phyloP scores from a whole-genome alignment of 2,113 vertebrate genomes.

The Dipodomys spectabilis region DNA sequence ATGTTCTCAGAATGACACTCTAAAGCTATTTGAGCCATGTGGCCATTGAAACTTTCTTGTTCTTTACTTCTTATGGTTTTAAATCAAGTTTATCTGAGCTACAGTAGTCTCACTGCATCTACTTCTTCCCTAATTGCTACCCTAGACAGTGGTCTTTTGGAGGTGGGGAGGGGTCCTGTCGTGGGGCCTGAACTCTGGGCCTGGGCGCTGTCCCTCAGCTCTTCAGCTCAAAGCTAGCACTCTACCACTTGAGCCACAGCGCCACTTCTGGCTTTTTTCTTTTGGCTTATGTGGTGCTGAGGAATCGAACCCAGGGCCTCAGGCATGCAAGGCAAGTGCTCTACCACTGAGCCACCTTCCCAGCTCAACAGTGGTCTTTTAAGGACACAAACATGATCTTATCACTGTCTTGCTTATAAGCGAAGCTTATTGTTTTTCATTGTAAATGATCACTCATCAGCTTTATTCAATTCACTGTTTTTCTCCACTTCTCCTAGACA shows the following conservation, averaged over 20 bases:
- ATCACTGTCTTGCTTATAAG: slow-evolving; percentile 25
- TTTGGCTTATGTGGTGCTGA: no score
- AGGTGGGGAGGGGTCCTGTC: no score
- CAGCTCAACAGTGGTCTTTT: background rate
- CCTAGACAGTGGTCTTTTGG: background rate
- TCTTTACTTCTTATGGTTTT: slow-evolving; percentile 33
- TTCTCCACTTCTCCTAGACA: background rate
- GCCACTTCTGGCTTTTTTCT: no score
- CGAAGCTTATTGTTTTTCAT: slow-evolving; percentile 21
- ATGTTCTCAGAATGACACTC: background rate
- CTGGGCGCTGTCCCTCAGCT: no score
- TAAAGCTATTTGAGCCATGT: background rate
- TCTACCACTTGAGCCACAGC: no score
- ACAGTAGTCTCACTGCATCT: background rate
- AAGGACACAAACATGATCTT: background rate
- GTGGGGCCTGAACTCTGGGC: no score
- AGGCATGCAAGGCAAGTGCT: no score
- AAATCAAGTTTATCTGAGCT: background rate
- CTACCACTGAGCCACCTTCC: no score
- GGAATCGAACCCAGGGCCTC: no score
- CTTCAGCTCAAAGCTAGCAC: no score
- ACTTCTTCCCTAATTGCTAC: background rate
- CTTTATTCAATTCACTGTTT: background rate
- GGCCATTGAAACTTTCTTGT: background rate
- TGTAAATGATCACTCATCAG: background rate